Evolutionary conservation across 1,140 invertebrate genomes (phyloP).

Genomic region (Brachystomella parvula): DNA sequence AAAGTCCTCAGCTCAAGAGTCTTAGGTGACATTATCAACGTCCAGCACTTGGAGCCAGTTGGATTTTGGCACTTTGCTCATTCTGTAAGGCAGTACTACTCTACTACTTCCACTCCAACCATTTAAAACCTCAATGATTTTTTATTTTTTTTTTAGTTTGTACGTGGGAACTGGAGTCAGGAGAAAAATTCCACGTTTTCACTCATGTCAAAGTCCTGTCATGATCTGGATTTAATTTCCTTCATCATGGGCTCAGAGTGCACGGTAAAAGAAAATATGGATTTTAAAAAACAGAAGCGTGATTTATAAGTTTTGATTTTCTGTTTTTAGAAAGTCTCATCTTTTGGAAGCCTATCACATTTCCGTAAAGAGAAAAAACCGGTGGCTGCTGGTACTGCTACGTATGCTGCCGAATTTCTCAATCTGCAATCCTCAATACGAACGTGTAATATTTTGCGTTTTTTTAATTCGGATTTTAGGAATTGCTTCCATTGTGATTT

Average conservation of each 20-base stretch:
- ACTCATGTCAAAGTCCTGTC: conserved; percentile 48
- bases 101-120: background rate
- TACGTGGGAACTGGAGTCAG: conserved; percentile 48
- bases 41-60: conserved; percentile 47
- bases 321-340: conserved; percentile 41
- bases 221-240: conserved; percentile 48
- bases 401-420: too few species aligned
- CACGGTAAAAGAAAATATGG: conserved; percentile 18
- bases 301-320: background rate
- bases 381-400: conserved; percentile 26
- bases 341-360: conserved; percentile 47
- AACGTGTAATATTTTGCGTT: background rate
- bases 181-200: conserved; percentile 44
- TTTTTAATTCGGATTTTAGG: conserved; percentile 33
- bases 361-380: conserved; percentile 40
- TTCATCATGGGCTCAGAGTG: conserved; percentile 44
- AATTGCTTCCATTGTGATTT: conserved; percentile 45
- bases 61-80: conserved; percentile 50
- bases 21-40: conserved; percentile 43
- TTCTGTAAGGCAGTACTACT: too few species aligned
- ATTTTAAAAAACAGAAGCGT: background rate
- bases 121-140: conserved; percentile 5
- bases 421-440: too few species aligned
- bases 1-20: conserved; percentile 26
- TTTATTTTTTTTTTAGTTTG: conserved; percentile 38